Conservation (phyloP, 2,888 invertebrate genomes). For the Drosophila pseudotakahashii region DNA sequence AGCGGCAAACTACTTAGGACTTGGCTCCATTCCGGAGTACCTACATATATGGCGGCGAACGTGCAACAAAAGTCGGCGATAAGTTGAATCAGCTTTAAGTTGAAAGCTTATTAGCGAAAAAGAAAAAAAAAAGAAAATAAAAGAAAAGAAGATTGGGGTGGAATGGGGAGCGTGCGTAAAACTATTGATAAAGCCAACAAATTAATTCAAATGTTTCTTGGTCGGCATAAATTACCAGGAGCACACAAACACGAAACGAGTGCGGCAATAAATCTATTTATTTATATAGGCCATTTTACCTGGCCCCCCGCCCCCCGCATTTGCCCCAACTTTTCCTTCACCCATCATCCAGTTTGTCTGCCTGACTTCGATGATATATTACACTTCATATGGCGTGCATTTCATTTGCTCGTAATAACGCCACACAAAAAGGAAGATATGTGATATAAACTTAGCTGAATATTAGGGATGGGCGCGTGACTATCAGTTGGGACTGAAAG, state of each 20-base stretch:
- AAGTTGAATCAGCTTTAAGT: slow-evolving; percentile 22
- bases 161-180: slow-evolving; percentile 7
- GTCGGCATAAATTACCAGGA: slow-evolving; percentile 38
- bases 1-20: slow-evolving; percentile 51
- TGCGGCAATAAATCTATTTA: slow-evolving; percentile 50
- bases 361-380: slow-evolving; percentile 68
- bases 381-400: slow-evolving; percentile 66
- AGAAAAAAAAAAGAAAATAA: neutral
- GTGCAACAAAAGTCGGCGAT: slow-evolving; percentile 23
- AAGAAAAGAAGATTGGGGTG: neutral
- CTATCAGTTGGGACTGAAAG: neutral
- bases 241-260: slow-evolving; percentile 12
- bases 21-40: slow-evolving; percentile 18
- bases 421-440: slow-evolving; percentile 1
- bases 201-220: slow-evolving; percentile 40
- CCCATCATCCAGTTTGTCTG: slow-evolving; percentile 21
- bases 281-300: slow-evolving; percentile 46
- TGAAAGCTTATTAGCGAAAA: slow-evolving; percentile 49
- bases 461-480: slow-evolving; percentile 16
- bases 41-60: slow-evolving; percentile 2
- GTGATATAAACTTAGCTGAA: slow-evolving; percentile 48
- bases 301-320: slow-evolving; percentile 15
- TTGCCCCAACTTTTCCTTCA: neutral
- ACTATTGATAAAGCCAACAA: slow-evolving; percentile 61
- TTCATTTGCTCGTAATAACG: slow-evolving; percentile 72